Base-by-base conservation (phyloP, 2,888 invertebrate genomes). In the Coenonympha arcania region DNA sequence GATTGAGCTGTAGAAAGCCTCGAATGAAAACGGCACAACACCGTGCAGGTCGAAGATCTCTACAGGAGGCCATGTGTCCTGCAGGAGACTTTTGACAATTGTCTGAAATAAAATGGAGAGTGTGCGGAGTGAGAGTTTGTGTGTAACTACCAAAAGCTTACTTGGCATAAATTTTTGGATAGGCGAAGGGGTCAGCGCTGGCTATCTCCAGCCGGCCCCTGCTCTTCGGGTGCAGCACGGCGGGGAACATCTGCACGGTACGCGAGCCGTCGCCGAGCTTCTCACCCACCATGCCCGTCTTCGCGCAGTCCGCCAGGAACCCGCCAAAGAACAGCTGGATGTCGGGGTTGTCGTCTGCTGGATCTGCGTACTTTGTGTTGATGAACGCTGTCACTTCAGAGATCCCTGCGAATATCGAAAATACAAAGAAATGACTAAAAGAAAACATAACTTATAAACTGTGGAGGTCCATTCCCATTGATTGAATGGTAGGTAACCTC, bases 261-360 rank as follows among this genome's bases (percentile, higher is more conserved):
- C 95, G 82, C 8, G 91, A 90, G 42, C 88, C 88, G 61, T 92
- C 91, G 48, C 90, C 92, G 0, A 91, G 79, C 31, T 89, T 81
- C 71, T 95, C 95, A 0, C 95, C 95, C 3, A 95, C 94, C 89
- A 93, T 93, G 15, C 95, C 95, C 0, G 95, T 95, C 69, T 90
- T 90, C 1, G 95, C 93, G 69, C 95, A 95, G 70, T 94, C 93
- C 0, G 95, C 95, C 52, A 95, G 81, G 77, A 92, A 95, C 1
- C 93, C 95, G 6, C 94, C 93, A 76, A 96, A 96, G 81, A 95
- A 95, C 58, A 92, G 88, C 71, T 96, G 95, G 6, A 96, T 73
- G 70, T 96, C 96, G 0, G 96, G 96, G 68, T 93, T 89, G 69
- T 94, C 92, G 30, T 90, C 89, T 0, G 88, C 79, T 0, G 91